Evolutionary conservation across 2,797 vertebrate species (phyloP).

Genomic region (Synaphobranchus kaupii): DNA sequence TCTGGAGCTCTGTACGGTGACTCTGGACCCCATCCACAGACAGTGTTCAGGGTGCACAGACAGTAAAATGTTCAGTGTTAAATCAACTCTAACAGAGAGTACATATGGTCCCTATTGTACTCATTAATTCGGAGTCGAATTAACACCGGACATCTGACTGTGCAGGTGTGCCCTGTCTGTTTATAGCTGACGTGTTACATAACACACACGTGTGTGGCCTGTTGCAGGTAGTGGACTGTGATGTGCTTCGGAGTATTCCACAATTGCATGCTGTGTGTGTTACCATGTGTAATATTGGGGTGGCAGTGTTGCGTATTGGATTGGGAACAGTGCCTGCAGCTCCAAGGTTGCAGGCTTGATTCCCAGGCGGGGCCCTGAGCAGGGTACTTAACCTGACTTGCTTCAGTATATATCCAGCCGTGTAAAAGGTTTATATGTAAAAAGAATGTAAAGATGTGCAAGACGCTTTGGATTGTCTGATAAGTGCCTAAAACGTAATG

Average conservation of each 20-base stretch:
- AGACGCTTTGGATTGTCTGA: not conserved
- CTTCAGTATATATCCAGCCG: not conserved
- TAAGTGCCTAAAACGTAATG: not conserved
- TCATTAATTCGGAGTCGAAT: too few relatives aligned
- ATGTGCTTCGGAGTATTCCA: not conserved
- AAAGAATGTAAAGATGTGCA: not conserved
- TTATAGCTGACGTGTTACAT: not conserved
- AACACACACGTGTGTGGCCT: not conserved
- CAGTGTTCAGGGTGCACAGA: not conserved
- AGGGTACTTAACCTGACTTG: not conserved
- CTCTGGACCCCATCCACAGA: too few relatives aligned
- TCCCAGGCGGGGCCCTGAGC: not conserved
- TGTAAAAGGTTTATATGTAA: not conserved
- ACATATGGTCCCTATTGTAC: too few relatives aligned
- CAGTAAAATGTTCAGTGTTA: too few relatives aligned
- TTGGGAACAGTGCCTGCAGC: not conserved
- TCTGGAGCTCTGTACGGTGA: too few relatives aligned
- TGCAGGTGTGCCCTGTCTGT: not conserved
- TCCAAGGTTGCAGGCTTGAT: not conserved
- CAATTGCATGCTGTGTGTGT: not conserved
- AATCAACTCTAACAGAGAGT: not conserved
- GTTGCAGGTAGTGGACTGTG: not conserved
- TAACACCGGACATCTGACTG: too few relatives aligned
- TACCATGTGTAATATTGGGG: not conserved
- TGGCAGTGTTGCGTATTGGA: too few relatives aligned